Evolutionary conservation across 2,113 vertebrate species (phyloP), one percentile per base, ranked within the genome.

Genomic region (Bucco capensis): DNA sequence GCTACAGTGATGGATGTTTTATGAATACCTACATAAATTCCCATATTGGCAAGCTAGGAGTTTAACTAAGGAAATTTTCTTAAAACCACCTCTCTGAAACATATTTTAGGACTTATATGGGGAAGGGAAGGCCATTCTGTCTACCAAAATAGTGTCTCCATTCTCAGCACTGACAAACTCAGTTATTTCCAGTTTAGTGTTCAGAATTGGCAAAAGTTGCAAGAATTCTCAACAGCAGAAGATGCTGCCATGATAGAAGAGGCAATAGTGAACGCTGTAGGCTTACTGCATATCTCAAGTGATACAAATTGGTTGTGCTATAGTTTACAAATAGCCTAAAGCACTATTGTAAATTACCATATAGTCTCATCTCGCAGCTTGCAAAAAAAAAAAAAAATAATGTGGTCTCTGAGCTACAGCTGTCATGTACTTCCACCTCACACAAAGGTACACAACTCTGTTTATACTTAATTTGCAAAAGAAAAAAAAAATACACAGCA

Each of bases 151-250:
- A 95, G 95, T 87, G 91, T 91, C 89, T 77, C 75, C 2, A 10
- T 74, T 88, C 49, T 91, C 71, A 72, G 74, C 37, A 1, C 28
- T 69, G 74, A 82, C 75, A 79, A 60, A 90, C 71, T 89, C 76
- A 65, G 56, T 17, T 89, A 83, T 9, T 93, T 93, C 65, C 46
- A 67, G 67, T 72, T 90, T 95, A 96, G 94, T 96, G 95, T 96
- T 94, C 57, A 57, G 65, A 91, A 93, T 1, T 83, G 78, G 86
- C 77, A 84, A 73, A 95, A 84, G 66, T 19, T 80, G 65, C 54
- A 79, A 37, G 75, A 92, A 91, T 57, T 72, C 28, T 90, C n/a
- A 83, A 42, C n/a, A 88, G 66, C 65, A 79, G 69, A 85, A 92
- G 64, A 75, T 46, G 74, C 77, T 94, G 91, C 69, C 53, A 33